Conservation (phyloP, 2,797 vertebrate genomes). For the Lagocephalus sceleratus region DNA sequence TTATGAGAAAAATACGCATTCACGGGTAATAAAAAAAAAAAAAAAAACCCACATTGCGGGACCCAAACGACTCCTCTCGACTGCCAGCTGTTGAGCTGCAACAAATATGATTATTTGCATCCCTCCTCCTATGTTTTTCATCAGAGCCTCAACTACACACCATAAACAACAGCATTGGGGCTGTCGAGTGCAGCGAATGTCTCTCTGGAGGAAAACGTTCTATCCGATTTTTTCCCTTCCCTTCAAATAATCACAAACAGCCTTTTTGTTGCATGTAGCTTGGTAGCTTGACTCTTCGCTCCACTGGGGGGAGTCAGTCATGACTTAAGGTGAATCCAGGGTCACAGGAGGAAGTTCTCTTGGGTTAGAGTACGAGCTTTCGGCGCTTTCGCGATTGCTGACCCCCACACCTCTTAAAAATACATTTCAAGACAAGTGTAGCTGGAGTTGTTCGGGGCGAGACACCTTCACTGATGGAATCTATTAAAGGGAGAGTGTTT, state of each 20-base stretch:
- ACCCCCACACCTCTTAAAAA: slow-evolving; percentile 14
- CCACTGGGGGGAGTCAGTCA: slow-evolving; percentile 22
- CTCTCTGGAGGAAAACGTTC: slow-evolving; percentile 35
- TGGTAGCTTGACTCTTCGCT: slow-evolving; percentile 32
- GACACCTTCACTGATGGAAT: slow-evolving; percentile 34
- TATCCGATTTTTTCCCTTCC: slow-evolving; percentile 5
- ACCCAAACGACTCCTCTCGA: slow-evolving; percentile 40
- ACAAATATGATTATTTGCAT: slow-evolving; percentile 32
- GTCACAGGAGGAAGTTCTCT: slow-evolving; percentile 25
- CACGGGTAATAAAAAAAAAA: neutral
- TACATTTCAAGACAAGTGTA: slow-evolving; percentile 8
- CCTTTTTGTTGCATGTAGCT: slow-evolving; percentile 23
- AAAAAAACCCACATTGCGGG: neutral
- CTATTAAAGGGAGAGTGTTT: slow-evolving; percentile 43
- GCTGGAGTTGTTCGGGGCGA: slow-evolving; percentile 31
- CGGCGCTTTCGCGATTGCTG: neutral
- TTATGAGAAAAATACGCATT: neutral
- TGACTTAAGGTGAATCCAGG: slow-evolving; percentile 30
- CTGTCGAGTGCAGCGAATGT: slow-evolving; percentile 32
- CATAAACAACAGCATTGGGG: slow-evolving; percentile 40
- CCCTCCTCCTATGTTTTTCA: slow-evolving; percentile 41
- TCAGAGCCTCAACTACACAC: slow-evolving; percentile 40
- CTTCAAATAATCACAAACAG: slow-evolving; percentile 21
- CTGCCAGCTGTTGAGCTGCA: slow-evolving; percentile 47
- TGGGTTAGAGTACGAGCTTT: slow-evolving; percentile 15